These are phyloP conservation scores for Drosophila fungiperda DNA, from an alignment of 2,888 invertebrate genomes.

Conservation along the genomic window DNA sequence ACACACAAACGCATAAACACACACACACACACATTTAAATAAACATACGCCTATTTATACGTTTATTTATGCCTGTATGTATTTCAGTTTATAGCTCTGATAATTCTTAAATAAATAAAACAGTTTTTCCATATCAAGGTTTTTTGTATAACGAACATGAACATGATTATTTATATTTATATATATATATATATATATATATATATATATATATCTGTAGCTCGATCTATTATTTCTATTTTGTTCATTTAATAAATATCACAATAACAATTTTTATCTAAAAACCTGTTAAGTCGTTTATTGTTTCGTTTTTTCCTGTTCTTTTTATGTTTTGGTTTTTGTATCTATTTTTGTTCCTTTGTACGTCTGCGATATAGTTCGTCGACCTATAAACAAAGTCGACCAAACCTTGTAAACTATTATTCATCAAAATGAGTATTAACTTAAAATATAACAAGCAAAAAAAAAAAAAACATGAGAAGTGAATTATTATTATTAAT, in stretches of 20 bases:
- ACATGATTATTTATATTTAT: constrained; percentile 23
- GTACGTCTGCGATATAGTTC: constrained; percentile 26
- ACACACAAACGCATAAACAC: background rate
- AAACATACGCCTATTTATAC: constrained; percentile 11
- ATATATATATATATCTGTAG: background rate
- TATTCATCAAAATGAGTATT: constrained; percentile 2
- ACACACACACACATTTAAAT: background rate
- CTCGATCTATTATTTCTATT: constrained; percentile 24
- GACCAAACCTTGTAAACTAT: constrained; percentile 9
- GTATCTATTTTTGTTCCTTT: constrained; percentile 13
- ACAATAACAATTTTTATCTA: constrained; percentile 6
- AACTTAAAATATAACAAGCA: background rate
- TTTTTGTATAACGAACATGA: constrained; percentile 32
- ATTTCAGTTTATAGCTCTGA: constrained; percentile 45
- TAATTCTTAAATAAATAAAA: constrained; percentile 56
- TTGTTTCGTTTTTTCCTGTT: constrained; percentile 2
- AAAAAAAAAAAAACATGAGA: background rate
- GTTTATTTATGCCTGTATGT: constrained; percentile 13
- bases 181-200: constrained; percentile 2
- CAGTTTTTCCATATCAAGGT: constrained; percentile 57
- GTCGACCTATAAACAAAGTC: constrained; percentile 23
- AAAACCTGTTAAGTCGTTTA: constrained; percentile 26
- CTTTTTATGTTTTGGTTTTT: background rate
- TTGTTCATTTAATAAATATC: constrained; percentile 19
- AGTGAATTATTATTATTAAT: background rate